Conservation (phyloP, 2,888 invertebrate species). For the Andrena marginata region DNA sequence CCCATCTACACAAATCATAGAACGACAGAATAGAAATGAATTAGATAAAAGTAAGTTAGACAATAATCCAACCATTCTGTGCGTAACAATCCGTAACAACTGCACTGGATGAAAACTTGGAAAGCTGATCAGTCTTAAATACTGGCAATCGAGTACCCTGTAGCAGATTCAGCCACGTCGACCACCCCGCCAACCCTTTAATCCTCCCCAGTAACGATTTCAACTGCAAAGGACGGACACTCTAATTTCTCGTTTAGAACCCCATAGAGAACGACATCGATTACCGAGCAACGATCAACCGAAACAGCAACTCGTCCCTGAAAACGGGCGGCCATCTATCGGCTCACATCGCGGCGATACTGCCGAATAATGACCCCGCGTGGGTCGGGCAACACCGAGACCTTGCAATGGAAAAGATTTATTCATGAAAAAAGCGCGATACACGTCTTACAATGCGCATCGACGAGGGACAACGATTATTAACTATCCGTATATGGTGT, state of each 20-base stretch:
- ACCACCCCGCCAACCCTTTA: neutral
- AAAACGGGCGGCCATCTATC: slow-evolving; percentile 8
- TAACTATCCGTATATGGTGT: slow-evolving; percentile 80
- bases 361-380: slow-evolving; percentile 36
- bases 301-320: neutral
- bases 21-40: no score
- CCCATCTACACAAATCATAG: no score
- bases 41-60: neutral
- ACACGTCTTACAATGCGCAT: slow-evolving; percentile 81
- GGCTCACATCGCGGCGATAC: slow-evolving; percentile 49
- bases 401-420: slow-evolving; percentile 82
- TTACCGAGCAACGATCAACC: slow-evolving; percentile 1
- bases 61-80: neutral
- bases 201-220: slow-evolving; percentile 3
- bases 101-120: neutral
- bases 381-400: slow-evolving; percentile 40
- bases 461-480: slow-evolving; percentile 82
- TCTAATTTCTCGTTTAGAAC: neutral
- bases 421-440: slow-evolving; percentile 83
- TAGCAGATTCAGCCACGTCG: neutral
- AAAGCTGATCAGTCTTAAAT: slow-evolving; percentile 31
- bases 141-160: slow-evolving; percentile 5
- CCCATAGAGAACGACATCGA: slow-evolving; percentile 16
- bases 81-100: neutral
- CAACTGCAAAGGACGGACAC: slow-evolving; percentile 25